Base-by-base conservation (phyloP, 2,113 vertebrate species). In the Chaetops frenatus region DNA sequence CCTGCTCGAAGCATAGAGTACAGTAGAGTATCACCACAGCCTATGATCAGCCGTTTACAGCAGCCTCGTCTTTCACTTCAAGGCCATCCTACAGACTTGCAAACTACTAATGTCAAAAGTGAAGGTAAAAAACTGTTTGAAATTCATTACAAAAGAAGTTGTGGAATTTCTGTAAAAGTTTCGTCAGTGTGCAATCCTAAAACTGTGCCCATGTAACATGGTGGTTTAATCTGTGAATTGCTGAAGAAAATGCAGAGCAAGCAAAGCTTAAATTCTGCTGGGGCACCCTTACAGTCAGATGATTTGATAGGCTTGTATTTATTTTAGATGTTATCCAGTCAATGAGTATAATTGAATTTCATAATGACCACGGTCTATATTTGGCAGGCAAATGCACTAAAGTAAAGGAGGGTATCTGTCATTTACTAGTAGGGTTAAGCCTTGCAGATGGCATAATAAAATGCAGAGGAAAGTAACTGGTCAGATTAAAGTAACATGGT, bases 41-140 rank as follows among this genome's bases (percentile, higher is more conserved):
- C 99, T 18, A 98, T 99, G 98, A 98, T 99, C 66, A 99, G 99
- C 97, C 99, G 99, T 65, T 98, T 99, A 92, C 99, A 99, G 95
- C 99, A 99, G 54, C 99, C 99, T 50, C 99, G 99, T 44, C 99
- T 99, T 96, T 99, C 99, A 0, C 98, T 99, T 95, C 99, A 99
- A 93, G 99, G 99, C 66, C 99, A 99, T 69, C 98, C 98, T 56
- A 95, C 99, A 23, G 99, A 99, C 92, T 76, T 99, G 94, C 99
- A 99, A 95, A 98, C 99, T 60, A 99, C 97, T 44, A 98, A 96
- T 94, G 98, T 99, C 78, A 99, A 99, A 98, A 99, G 98, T 44
- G 99, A 99, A 99, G 99, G 99, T 99, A 98, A 97, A 89, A 58
- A 69, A 14, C 69, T 16, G 8, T 65, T 53, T 91, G 51, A 54